Base-by-base conservation (phyloP, 1,140 invertebrate genomes). In the Cyclargus thomasi region DNA sequence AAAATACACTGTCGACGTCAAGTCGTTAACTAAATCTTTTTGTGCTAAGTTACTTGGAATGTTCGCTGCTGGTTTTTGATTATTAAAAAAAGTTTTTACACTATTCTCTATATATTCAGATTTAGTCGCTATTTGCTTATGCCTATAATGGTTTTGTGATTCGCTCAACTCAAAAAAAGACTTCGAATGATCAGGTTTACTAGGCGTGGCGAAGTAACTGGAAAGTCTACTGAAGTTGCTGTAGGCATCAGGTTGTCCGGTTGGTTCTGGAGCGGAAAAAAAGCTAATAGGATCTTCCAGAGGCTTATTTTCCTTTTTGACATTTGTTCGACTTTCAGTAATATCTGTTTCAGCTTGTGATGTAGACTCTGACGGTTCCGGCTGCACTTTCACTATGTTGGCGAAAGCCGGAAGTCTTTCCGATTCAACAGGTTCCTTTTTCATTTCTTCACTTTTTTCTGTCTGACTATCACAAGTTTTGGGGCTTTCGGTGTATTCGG, bases 121-220 rank as follows among this genome's bases (percentile, higher is more conserved):
- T 66, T 75, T 55, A 23, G 29, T 64, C 23, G 62, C 29, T 8
- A 1, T 47, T 47, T 47, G 39, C 10, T 67, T 72, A 65, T 88
- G 82, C 63, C 83, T 85, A 17, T 86, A 88, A 70, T 90, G 86
- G 35, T 90, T 80, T 84, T 89, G 83, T 18, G 86, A 85, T 65
- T 89, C 82, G 74, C 88, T 90, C 70, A 89, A 81, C 69, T 90
- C 88, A 89, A 90, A 90, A 90, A 90, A 90, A 89, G 88, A 84
- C 71, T 90, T 88, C 29, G 82, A 73, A 8, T 78, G 82, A 17
- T 90, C 84, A 8, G 80, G 53, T 80, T 86, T 78, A 17, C 73
- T 67, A 62, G 79, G 81, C 7, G 77, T 53, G 23, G 76, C 57
- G 47, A 90, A 90, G 69, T 90, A 90, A 29, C 88, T 88, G 7